Evolutionary conservation across 2,888 invertebrate species (phyloP).

Genomic region (Timema podura): DNA sequence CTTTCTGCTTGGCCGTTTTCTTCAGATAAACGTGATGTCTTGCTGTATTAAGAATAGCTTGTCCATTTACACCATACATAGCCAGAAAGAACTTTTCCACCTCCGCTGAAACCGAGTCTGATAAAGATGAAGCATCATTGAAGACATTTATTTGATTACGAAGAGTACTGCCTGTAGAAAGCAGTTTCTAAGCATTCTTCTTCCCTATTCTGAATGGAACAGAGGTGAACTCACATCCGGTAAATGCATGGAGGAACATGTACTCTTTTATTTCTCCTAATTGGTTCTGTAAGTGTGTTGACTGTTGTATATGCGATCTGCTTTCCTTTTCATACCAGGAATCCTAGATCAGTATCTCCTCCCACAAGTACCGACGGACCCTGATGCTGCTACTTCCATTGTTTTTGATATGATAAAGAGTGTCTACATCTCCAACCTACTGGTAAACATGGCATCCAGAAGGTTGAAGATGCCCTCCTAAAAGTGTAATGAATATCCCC

Average conservation of each 20-base stretch:
- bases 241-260: slow-evolving; percentile 9
- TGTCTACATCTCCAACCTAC: not conserved
- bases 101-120: not conserved
- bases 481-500: not conserved
- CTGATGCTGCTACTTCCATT: not conserved
- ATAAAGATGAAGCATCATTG: not conserved
- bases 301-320: slow-evolving; percentile 13
- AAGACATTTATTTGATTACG: slow-evolving; percentile 10
- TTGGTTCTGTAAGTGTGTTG: not conserved
- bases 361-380: slow-evolving; percentile 5
- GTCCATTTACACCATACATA: slow-evolving; percentile 4
- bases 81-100: slow-evolving; percentile 1
- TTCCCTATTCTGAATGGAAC: not conserved
- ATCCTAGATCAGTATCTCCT: slow-evolving; percentile 3
- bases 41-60: not conserved
- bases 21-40: slow-evolving; percentile 7
- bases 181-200: slow-evolving; percentile 6
- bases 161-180: not conserved
- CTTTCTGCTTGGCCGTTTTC: slow-evolving; percentile 7
- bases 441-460: not conserved
- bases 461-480: not conserved
- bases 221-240: not conserved
- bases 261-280: slow-evolving; percentile 9
- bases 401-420: not conserved
- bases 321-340: slow-evolving; percentile 3